Percentiles rank a stretch among this genome's conserved stretches.
Conservation (phyloP, 1,140 invertebrate genomes). For the Drosophila dunni region DNA sequence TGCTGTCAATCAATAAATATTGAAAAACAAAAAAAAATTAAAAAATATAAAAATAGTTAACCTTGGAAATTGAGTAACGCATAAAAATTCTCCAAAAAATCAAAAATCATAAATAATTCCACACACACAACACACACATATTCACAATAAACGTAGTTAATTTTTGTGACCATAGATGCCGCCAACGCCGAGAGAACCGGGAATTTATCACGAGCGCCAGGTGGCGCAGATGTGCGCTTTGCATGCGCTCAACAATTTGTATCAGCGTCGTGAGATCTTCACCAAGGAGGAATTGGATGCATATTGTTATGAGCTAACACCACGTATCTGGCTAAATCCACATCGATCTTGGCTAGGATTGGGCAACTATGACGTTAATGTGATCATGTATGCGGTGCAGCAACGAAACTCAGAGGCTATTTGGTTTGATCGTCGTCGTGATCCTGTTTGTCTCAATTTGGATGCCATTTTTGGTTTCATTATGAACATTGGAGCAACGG, state of each 20-base stretch:
- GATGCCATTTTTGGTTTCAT: constrained; percentile 49
- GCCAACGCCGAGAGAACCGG: not conserved
- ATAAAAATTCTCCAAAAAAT: constrained; percentile 2
- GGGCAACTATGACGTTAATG: constrained; percentile 99
- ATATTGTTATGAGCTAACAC: constrained; percentile 92
- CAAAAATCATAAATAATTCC: not conserved
- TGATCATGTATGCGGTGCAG: constrained; percentile 96
- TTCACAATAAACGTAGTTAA: not conserved
- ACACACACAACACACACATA: not conserved
- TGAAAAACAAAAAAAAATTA: not conserved
- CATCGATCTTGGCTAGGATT: constrained; percentile 95
- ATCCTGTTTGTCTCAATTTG: constrained; percentile 84
- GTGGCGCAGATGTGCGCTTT: constrained; percentile 96
- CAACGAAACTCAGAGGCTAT: constrained; percentile 93
- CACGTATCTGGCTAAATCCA: constrained; percentile 95
- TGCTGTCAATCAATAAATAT: constrained; percentile 23
- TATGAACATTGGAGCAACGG: constrained; percentile 26
- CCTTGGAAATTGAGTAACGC: not conserved
- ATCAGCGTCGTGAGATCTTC: constrained; percentile 88
- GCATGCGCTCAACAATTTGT: constrained; percentile 97
- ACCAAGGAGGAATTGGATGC: constrained; percentile 93
- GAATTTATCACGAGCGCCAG: constrained; percentile 89
- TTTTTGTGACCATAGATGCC: constrained; percentile 3
- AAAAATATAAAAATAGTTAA: constrained; percentile 4
- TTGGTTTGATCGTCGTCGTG: constrained; percentile 95